Conservation (phyloP, 2,113 vertebrate species). For the Chrysochloris asiatica region DNA sequence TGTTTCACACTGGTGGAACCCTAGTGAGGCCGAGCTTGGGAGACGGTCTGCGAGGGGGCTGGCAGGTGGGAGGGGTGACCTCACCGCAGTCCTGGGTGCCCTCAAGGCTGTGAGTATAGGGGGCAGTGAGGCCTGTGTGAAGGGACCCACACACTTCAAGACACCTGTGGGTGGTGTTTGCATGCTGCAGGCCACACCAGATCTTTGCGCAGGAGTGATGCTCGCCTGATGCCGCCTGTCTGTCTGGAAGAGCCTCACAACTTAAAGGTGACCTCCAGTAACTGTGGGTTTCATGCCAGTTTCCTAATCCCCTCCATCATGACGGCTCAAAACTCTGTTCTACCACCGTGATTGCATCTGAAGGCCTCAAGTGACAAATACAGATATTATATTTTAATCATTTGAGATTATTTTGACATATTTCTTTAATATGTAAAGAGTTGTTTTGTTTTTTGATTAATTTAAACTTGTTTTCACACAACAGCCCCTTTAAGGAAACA, state of each 20-base stretch:
- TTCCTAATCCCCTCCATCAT: conserved; percentile 65
- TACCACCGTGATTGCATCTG: conserved; percentile 71
- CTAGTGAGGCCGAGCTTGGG: conserved; percentile 53
- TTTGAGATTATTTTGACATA: conserved; percentile 78
- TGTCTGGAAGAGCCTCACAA: conserved; percentile 17
- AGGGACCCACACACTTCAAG: background rate
- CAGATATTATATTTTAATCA: conserved; percentile 85
- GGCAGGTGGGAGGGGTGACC: background rate
- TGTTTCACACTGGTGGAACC: conserved; percentile 64
- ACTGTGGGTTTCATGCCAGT: conserved; percentile 80
- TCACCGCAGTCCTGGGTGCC: conserved; percentile 20
- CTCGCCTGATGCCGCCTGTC: background rate
- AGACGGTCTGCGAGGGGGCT: background rate
- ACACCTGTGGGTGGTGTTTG: background rate
- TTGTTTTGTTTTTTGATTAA: conserved; percentile 65
- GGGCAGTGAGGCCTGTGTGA: background rate
- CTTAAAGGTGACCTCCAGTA: conserved; percentile 33
- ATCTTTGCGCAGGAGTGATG: background rate
- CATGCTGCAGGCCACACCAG: background rate
- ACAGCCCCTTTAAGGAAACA: conserved; percentile 51
- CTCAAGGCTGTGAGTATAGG: conserved; percentile 50
- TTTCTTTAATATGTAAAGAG: conserved; percentile 79
- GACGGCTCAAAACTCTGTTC: conserved; percentile 79
- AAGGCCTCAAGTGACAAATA: conserved; percentile 84
- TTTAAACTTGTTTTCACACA: conserved; percentile 70